Conservation (phyloP, 2,888 invertebrate genomes). For the Chaitophorus viminalis region DNA sequence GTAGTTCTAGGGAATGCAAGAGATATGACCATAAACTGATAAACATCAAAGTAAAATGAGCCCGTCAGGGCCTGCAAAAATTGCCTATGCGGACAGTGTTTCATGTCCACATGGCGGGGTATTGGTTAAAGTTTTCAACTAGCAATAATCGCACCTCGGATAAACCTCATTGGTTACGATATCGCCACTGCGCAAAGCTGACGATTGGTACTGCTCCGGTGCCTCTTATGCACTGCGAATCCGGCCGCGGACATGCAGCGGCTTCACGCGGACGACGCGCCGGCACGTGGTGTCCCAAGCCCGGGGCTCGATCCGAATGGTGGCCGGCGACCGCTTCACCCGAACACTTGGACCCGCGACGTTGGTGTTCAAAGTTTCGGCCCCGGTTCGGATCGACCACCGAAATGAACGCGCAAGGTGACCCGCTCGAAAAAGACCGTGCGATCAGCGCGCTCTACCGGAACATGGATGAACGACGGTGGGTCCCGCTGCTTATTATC, state of each 20-base stretch:
- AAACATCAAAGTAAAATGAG: constrained; percentile 36
- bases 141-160: constrained; percentile 78
- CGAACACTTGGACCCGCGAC: background rate
- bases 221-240: background rate
- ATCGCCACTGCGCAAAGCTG: constrained; percentile 84
- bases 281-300: too few relatives aligned
- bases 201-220: constrained; percentile 63
- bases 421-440: background rate
- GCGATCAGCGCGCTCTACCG: background rate
- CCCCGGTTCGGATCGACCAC: background rate
- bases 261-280: background rate
- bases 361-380: background rate
- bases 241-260: background rate
- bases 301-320: background rate
- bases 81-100: constrained; percentile 87
- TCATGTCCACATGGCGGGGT: constrained; percentile 88
- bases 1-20: too few relatives aligned
- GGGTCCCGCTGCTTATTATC: background rate
- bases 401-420: too few relatives aligned
- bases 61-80: constrained; percentile 77
- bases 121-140: constrained; percentile 95
- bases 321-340: background rate
- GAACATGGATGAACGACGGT: background rate
- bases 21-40: too few relatives aligned
- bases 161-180: constrained; percentile 69